A percentile compares a stretch with the other conserved stretches of the same genome.
Conservation (phyloP, 2,888 invertebrate species). For the Strigamia maritima region DNA sequence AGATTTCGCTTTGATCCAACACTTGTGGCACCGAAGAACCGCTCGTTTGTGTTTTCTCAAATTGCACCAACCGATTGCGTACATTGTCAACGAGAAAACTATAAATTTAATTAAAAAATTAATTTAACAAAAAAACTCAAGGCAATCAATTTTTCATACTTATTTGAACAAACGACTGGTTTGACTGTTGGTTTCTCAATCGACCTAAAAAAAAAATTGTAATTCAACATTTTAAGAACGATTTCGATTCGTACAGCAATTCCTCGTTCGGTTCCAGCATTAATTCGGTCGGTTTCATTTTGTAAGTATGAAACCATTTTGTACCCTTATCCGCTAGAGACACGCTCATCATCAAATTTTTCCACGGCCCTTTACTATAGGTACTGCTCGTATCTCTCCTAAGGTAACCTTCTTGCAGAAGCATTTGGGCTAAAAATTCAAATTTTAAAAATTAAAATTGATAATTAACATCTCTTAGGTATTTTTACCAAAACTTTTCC, state of each 20-base stretch:
- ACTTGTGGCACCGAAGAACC: too few relatives aligned
- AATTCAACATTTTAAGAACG: too few relatives aligned
- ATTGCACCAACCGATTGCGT: background rate
- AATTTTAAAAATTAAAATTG: background rate
- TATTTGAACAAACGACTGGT: background rate
- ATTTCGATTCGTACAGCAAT: background rate
- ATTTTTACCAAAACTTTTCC: constrained; percentile 3
- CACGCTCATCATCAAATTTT: background rate
- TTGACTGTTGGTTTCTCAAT: background rate
- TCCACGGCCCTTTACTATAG: background rate
- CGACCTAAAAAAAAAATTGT: too few relatives aligned
- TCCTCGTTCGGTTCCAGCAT: background rate
- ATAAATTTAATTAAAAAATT: too few relatives aligned
- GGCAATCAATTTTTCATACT: too few relatives aligned
- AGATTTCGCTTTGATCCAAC: background rate
- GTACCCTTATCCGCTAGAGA: background rate
- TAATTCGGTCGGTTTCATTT: background rate
- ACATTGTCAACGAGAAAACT: background rate
- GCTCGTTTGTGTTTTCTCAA: background rate
- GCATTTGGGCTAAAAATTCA: background rate
- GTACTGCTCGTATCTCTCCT: background rate
- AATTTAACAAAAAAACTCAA: too few relatives aligned
- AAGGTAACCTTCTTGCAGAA: background rate
- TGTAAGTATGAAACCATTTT: background rate
- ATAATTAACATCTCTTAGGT: background rate